Evolutionary conservation across 2,797 vertebrate species (phyloP).

Genomic region (Sarcoramphus papa): DNA sequence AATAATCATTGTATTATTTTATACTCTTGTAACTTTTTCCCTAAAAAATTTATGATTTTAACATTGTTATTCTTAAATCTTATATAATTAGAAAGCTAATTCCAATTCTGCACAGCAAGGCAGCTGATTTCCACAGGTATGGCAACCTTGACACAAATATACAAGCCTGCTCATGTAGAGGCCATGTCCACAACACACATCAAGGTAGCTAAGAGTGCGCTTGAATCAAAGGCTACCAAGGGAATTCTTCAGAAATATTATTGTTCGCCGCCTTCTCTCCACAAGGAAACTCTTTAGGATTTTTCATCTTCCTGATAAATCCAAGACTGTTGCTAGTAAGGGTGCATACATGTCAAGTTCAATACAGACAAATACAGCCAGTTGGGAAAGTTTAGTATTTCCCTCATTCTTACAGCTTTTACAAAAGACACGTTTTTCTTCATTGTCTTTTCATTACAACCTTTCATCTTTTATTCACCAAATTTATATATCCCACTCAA

Average conservation of each 20-base stretch:
- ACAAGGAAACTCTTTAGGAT: not conserved
- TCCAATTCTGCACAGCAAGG: not conserved
- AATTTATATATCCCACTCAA: not conserved
- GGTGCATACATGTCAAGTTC: not conserved
- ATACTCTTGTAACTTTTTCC: not conserved
- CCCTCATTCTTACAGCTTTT: not conserved
- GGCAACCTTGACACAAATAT: not conserved
- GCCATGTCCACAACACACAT: not conserved
- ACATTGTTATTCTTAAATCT: not conserved
- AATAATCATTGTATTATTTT: not conserved
- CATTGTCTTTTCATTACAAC: not conserved
- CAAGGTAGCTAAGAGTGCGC: not conserved
- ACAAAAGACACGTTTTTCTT: not conserved
- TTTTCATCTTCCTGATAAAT: not conserved
- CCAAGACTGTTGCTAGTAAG: not conserved
- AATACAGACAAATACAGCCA: not conserved
- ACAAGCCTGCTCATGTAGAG: not conserved
- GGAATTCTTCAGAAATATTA: not conserved
- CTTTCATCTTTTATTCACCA: not conserved
- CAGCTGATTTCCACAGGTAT: not conserved
- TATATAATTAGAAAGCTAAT: not conserved
- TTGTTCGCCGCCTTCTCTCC: fast-evolving
- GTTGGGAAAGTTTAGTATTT: not conserved
- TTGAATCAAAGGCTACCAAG: not conserved
- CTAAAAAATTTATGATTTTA: not conserved